These are phyloP conservation scores for Syngnathoides biaculeatus DNA, from an alignment of 2,113 vertebrate genomes.

Conservation along the genomic window DNA sequence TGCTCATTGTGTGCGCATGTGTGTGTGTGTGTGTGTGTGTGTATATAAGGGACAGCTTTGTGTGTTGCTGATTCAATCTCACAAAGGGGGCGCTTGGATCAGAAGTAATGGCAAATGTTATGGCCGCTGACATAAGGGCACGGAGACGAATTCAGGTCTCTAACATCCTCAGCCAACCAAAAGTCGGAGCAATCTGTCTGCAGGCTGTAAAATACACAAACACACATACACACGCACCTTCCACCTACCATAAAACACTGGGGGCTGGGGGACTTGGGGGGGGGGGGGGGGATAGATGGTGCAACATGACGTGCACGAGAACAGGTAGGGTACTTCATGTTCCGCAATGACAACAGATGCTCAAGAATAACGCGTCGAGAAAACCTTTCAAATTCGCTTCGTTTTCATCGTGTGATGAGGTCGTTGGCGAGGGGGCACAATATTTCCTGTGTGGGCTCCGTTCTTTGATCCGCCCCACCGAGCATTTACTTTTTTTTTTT, in stretches of 20 bases:
- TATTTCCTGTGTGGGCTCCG: too few relatives aligned
- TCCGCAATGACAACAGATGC: too few relatives aligned
- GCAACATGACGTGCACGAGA: background rate
- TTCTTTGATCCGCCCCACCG: too few relatives aligned
- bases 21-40: background rate
- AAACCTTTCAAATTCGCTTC: too few relatives aligned
- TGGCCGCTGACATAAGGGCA: slow-evolving; percentile 63
- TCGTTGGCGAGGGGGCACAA: too few relatives aligned
- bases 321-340: background rate
- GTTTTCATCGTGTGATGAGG: too few relatives aligned
- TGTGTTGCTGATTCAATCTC: slow-evolving; percentile 66
- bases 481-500: too few relatives aligned
- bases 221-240: background rate
- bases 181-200: slow-evolving; percentile 45
- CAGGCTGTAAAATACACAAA: slow-evolving; percentile 29
- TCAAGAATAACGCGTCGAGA: too few relatives aligned
- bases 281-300: background rate
- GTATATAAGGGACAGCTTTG: slow-evolving; percentile 56
- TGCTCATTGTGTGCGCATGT: slow-evolving; percentile 48
- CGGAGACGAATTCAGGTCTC: slow-evolving; percentile 52
- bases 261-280: background rate
- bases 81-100: slow-evolving; percentile 21
- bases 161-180: slow-evolving; percentile 49
- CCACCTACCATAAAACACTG: slow-evolving; percentile 28
- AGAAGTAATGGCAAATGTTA: slow-evolving; percentile 67